These are phyloP conservation scores for Nowickia ferox DNA, from an alignment of 2,888 invertebrate genomes.

Conservation along the genomic window DNA sequence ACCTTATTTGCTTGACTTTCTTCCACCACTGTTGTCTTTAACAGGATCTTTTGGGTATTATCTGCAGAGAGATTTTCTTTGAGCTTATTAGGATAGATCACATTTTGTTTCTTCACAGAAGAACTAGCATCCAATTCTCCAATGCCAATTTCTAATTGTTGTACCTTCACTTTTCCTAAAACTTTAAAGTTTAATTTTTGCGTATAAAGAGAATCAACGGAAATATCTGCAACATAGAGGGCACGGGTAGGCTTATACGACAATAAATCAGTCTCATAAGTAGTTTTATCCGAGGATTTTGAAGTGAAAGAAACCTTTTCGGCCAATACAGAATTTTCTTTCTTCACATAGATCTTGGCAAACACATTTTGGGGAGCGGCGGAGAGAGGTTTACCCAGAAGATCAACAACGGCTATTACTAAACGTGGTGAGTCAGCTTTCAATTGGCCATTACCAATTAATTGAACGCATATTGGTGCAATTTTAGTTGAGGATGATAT, in stretches of 20 bases:
- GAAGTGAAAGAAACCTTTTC: constrained; percentile 85
- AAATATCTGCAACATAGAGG: constrained; percentile 91
- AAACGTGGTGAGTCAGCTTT: constrained; percentile 90
- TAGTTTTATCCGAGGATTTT: constrained; percentile 88
- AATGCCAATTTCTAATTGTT: constrained; percentile 92
- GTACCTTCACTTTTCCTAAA: constrained; percentile 89
- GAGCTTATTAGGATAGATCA: constrained; percentile 89
- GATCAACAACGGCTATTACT: constrained; percentile 88
- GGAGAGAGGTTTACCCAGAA: constrained; percentile 87
- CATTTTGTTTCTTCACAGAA: constrained; percentile 89
- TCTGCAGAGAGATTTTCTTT: constrained; percentile 90
- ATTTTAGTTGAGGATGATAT: constrained; percentile 88
- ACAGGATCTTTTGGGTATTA: constrained; percentile 92
- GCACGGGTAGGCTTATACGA: constrained; percentile 92
- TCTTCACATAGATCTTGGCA: constrained; percentile 82
- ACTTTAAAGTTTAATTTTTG: constrained; percentile 88
- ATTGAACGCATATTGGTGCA: constrained; percentile 92
- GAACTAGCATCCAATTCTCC: constrained; percentile 95
- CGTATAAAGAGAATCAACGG: constrained; percentile 86
- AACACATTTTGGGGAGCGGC: constrained; percentile 76
- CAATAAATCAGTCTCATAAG: constrained; percentile 90
- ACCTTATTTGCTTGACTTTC: constrained; percentile 85
- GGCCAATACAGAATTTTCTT: constrained; percentile 86
- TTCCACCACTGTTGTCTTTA: constrained; percentile 92
- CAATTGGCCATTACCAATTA: constrained; percentile 91